A percentile compares a stretch with the other conserved stretches of the same genome.
Conservation (phyloP, 2,888 invertebrate genomes). For the Netelia melanura region DNA sequence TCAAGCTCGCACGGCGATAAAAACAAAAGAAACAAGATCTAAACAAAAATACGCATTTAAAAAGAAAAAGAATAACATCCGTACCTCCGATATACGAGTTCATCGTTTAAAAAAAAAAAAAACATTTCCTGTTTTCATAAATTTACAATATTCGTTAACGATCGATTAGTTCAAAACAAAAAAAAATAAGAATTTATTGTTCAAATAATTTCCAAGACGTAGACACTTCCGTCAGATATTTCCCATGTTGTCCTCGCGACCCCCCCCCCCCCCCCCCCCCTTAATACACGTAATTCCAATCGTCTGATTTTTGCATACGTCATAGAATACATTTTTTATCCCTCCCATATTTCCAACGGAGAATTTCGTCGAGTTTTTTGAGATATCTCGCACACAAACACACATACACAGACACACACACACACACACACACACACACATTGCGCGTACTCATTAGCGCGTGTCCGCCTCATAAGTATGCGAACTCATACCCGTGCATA, state of each 20-base stretch:
- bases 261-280: not conserved
- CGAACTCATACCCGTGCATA: not conserved
- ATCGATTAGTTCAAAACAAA: too few species aligned
- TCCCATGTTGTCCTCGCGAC: not conserved
- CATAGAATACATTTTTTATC: not conserved
- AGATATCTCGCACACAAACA: not conserved
- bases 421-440: not conserved
- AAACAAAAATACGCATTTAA: too few species aligned
- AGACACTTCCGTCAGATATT: not conserved
- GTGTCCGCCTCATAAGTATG: constrained; percentile 14
- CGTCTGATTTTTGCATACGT: constrained; percentile 19
- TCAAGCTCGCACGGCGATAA: too few species aligned
- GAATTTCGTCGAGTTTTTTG: constrained; percentile 9
- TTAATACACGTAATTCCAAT: constrained; percentile 27
- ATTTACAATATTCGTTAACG: too few species aligned
- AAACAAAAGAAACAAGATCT: too few species aligned
- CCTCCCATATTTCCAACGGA: not conserved
- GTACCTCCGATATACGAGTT: too few species aligned
- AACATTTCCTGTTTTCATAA: too few species aligned
- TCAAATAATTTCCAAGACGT: too few species aligned
- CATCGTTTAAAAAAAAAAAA: too few species aligned
- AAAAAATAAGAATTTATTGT: too few species aligned
- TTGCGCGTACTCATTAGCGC: constrained; percentile 45
- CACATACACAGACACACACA: not conserved
- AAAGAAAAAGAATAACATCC: too few species aligned